These are phyloP conservation scores for Siniperca obscura DNA, from an alignment of 2,797 vertebrate genomes.

Conservation along the genomic window DNA sequence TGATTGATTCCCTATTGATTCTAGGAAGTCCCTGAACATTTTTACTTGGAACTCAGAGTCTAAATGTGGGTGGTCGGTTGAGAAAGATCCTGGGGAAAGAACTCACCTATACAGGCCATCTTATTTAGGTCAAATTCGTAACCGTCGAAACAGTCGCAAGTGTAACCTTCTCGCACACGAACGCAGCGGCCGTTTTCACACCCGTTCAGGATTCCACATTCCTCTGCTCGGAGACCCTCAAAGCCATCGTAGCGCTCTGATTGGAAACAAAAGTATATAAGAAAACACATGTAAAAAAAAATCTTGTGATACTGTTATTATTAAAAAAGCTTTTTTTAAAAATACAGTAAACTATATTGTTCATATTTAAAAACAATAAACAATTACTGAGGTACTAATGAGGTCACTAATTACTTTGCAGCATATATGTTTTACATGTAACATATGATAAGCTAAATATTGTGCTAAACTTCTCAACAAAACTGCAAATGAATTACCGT, in stretches of 20 bases:
- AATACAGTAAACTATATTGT: background rate
- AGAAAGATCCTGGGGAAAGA: background rate
- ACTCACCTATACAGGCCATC: conserved; percentile 81
- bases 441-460: background rate
- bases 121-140: conserved; percentile 81
- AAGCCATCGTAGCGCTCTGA: conserved; percentile 81
- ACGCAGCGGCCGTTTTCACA: conserved; percentile 88
- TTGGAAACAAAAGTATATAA: conserved; percentile 26
- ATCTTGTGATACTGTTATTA: background rate
- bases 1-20: conserved; percentile 46
- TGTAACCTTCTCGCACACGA: conserved; percentile 86
- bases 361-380: background rate
- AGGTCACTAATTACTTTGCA: background rate
- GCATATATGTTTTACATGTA: background rate
- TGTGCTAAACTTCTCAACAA: background rate
- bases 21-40: conserved; percentile 30
- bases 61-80: conserved; percentile 36
- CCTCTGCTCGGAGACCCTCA: conserved; percentile 85
- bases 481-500: too few relatives aligned
- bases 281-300: background rate
- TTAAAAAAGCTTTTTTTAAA: background rate
- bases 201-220: conserved; percentile 87
- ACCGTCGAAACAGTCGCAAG: conserved; percentile 88
- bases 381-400: background rate
- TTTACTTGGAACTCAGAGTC: conserved; percentile 24